Conservation (phyloP, 2,797 vertebrate species). For the Xyrichtys novacula region DNA sequence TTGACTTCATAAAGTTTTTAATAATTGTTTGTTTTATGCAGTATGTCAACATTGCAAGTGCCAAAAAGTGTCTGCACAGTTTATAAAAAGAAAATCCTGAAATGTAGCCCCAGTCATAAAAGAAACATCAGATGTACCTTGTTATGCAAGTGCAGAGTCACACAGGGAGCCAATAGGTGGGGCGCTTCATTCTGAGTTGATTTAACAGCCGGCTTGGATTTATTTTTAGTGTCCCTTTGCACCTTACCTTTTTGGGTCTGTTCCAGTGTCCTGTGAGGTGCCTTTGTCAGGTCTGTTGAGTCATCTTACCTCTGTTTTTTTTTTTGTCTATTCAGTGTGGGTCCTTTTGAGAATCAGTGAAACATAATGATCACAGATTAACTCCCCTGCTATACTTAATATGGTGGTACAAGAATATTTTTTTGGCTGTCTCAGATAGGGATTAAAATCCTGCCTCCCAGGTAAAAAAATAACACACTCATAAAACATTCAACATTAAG, state of each 20-base stretch:
- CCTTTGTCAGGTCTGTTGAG: neutral
- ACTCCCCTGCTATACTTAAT: neutral
- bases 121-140: neutral
- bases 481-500: no score
- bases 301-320: no score
- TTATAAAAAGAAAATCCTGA: neutral
- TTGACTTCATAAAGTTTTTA: neutral
- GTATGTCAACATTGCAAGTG: neutral
- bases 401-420: neutral
- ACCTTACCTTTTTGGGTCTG: neutral
- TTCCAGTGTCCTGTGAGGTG: neutral
- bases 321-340: no score
- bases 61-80: neutral
- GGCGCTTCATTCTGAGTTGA: neutral
- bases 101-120: neutral
- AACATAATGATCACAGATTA: neutral
- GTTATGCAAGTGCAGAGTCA: neutral
- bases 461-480: no score
- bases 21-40: conserved; percentile 8
- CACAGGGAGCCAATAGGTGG: no score
- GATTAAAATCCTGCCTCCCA: no score
- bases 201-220: neutral
- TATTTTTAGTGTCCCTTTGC: neutral
- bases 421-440: neutral
- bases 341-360: neutral